phyloP scores from a whole-genome alignment of 2,113 vertebrate species.

The Egretta garzetta region DNA sequence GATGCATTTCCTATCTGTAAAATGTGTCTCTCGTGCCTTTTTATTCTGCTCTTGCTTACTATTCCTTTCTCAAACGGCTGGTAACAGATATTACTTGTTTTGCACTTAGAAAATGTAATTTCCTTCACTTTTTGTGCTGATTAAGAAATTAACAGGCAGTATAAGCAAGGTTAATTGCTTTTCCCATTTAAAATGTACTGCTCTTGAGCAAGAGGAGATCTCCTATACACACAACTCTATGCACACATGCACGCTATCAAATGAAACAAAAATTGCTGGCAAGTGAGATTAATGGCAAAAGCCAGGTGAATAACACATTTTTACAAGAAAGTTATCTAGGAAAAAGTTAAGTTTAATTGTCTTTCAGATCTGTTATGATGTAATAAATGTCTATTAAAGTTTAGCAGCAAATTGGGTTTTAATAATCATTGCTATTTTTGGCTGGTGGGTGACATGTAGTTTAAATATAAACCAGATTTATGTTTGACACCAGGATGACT shows the following conservation, averaged over 20 bases:
- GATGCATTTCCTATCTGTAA: neutral
- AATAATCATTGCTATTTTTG: constrained; percentile 72
- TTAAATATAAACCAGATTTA: constrained; percentile 71
- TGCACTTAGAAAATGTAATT: neutral
- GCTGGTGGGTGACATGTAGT: constrained; percentile 25
- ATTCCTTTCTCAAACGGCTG: neutral
- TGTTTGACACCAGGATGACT: constrained; percentile 51
- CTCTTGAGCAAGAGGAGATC: neutral
- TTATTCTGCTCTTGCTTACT: neutral
- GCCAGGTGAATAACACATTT: constrained; percentile 1
- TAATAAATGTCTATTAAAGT: constrained; percentile 69
- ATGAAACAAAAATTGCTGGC: neutral
- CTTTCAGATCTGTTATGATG: constrained; percentile 64
- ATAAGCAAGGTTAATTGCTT: neutral
- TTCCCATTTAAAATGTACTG: neutral
- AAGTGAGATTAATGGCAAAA: constrained; percentile 28
- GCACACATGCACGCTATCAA: neutral
- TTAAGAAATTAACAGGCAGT: neutral
- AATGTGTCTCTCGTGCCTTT: neutral
- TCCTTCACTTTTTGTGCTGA: neutral
- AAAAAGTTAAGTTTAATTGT: constrained; percentile 62
- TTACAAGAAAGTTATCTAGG: constrained; percentile 37
- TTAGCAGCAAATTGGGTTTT: constrained; percentile 71
- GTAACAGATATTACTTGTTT: neutral
- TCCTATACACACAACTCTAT: neutral